phyloP scores from a whole-genome alignment of 2,888 invertebrate genomes.

The Agonopterix arenella region DNA sequence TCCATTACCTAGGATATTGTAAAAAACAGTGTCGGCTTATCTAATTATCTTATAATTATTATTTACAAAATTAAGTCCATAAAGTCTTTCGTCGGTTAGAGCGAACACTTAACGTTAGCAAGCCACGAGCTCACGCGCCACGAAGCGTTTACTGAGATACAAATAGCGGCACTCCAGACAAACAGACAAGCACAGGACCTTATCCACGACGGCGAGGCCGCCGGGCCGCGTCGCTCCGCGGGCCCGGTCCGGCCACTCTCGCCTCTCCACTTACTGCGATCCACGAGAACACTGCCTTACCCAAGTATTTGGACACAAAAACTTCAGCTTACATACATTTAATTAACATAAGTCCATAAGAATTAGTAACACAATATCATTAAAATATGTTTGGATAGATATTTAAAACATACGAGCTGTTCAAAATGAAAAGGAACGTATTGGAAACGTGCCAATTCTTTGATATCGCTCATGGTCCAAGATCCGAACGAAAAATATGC shows the following conservation, averaged over 20 bases:
- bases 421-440: not conserved
- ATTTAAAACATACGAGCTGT: constrained; percentile 14
- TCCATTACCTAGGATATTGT: constrained; percentile 70
- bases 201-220: constrained; percentile 11
- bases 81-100: constrained; percentile 65
- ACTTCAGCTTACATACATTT: constrained; percentile 34
- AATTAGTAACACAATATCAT: constrained; percentile 58
- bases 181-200: constrained; percentile 23
- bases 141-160: not conserved
- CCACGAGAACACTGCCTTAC: constrained; percentile 12
- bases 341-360: constrained; percentile 43
- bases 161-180: constrained; percentile 27
- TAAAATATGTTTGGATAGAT: constrained; percentile 41
- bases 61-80: constrained; percentile 71
- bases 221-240: not conserved
- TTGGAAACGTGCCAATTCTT: not conserved
- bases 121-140: constrained; percentile 39
- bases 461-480: too few species aligned
- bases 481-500: too few species aligned
- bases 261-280: not conserved
- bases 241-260: not conserved
- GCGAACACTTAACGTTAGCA: constrained; percentile 55
- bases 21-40: constrained; percentile 72
- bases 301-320: constrained; percentile 21
- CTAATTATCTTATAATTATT: constrained; percentile 61